Percentiles rank a stretch among this genome's conserved stretches.
phyloP scores from a whole-genome alignment of 1,140 invertebrate species.

The Streblospio benedicti region DNA sequence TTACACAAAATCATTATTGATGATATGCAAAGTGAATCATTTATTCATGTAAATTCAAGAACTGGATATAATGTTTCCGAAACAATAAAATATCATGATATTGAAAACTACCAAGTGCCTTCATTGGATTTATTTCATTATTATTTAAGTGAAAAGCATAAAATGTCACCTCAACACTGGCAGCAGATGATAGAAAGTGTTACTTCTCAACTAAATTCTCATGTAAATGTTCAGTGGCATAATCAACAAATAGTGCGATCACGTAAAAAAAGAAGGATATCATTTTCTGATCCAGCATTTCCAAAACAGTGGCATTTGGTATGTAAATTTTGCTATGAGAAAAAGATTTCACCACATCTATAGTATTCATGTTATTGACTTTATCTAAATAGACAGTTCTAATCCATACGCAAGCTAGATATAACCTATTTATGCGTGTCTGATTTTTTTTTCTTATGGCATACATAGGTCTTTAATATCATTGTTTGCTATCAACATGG shows the following conservation, averaged over 20 bases:
- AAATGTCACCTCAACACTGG: neutral
- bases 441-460: neutral
- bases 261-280: constrained; percentile 24
- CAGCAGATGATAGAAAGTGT: neutral
- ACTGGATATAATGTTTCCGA: neutral
- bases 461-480: neutral
- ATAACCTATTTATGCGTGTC: neutral
- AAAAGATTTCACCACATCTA: neutral
- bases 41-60: neutral
- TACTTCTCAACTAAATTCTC: constrained; percentile 23
- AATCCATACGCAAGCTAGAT: neutral
- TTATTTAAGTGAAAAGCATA: neutral
- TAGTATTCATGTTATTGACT: neutral
- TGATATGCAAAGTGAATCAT: neutral
- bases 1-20: neutral
- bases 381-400: neutral
- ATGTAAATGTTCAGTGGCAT: constrained; percentile 31
- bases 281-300: constrained; percentile 35
- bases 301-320: constrained; percentile 41
- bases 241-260: constrained; percentile 26
- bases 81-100: neutral
- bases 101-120: neutral
- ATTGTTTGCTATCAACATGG: neutral
- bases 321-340: constrained; percentile 11
- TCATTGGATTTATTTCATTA: neutral